Conservation (phyloP, 1,140 invertebrate genomes). For the Drosophila leontia region DNA sequence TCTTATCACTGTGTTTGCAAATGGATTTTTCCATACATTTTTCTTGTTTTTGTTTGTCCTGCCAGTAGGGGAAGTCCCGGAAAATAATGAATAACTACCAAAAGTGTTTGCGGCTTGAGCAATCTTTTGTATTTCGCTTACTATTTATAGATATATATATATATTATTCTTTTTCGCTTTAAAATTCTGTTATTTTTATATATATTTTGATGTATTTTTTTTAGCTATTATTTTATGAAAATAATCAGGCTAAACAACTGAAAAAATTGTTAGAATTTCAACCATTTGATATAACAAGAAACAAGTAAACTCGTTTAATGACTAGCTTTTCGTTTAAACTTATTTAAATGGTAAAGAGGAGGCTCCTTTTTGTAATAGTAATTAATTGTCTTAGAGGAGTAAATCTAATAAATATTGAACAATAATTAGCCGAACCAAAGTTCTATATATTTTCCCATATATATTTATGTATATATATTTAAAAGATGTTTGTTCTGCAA, state of each 20-base stretch:
- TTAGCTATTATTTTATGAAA: constrained; percentile 23
- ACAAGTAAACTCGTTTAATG: constrained; percentile 19
- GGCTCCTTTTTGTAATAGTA: constrained; percentile 7
- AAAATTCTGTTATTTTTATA: constrained; percentile 16
- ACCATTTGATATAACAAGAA: constrained; percentile 31
- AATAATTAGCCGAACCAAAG: constrained; percentile 21
- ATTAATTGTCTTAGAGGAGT: constrained; percentile 19
- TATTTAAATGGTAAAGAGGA: constrained; percentile 17
- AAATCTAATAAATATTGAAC: constrained; percentile 34
- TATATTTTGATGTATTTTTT: background rate
- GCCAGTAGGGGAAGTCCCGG: constrained; percentile 21
- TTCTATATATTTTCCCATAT: constrained; percentile 20
- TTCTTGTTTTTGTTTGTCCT: background rate
- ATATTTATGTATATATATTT: constrained; percentile 6
- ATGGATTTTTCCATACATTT: background rate
- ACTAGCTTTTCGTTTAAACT: constrained; percentile 9
- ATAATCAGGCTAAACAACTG: constrained; percentile 16
- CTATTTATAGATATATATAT: constrained; percentile 7
- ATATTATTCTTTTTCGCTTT: background rate
- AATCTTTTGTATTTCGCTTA: constrained; percentile 19
- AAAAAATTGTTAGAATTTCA: constrained; percentile 15
- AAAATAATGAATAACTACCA: constrained; percentile 23
- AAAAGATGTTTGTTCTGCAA: constrained; percentile 5
- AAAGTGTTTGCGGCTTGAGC: constrained; percentile 37
- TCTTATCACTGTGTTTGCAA: constrained; percentile 33